These are phyloP conservation scores for Nothoprocta pentlandii DNA, from an alignment of 2,113 vertebrate genomes.

Conservation along the genomic window DNA sequence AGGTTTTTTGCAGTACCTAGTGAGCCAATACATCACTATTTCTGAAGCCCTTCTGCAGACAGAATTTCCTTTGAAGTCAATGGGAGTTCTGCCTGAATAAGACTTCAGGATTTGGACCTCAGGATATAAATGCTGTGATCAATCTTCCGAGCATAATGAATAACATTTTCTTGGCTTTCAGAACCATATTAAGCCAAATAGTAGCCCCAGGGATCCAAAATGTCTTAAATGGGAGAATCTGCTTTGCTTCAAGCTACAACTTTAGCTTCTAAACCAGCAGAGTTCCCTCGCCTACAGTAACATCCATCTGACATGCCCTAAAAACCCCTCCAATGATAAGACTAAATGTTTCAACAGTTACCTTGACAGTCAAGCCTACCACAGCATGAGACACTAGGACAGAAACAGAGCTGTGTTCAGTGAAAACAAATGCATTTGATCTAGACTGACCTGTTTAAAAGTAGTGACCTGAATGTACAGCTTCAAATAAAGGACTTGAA, in stretches of 20 bases:
- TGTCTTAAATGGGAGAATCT: neutral
- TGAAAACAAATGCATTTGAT: neutral
- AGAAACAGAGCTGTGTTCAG: neutral
- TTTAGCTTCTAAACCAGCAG: constrained; percentile 14
- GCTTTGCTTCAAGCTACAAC: constrained; percentile 8
- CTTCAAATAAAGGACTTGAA: neutral
- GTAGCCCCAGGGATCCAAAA: constrained; percentile 25
- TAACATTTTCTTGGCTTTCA: constrained; percentile 59
- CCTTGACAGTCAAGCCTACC: neutral
- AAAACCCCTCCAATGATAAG: neutral
- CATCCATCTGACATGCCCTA: neutral
- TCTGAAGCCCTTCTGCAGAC: constrained; percentile 23
- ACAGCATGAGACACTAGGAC: neutral
- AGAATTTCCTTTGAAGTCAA: constrained; percentile 49
- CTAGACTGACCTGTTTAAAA: neutral
- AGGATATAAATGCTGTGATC: constrained; percentile 27
- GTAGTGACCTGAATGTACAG: neutral
- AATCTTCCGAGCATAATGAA: constrained; percentile 28
- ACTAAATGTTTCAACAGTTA: neutral
- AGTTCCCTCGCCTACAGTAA: neutral
- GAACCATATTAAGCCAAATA: constrained; percentile 3
- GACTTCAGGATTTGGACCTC: constrained; percentile 43
- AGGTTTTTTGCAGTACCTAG: neutral
- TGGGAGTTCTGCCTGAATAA: constrained; percentile 16
- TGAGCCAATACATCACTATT: constrained; percentile 25